These are phyloP conservation scores for Amphimedon queenslandica DNA, from an alignment of 37 sponge, comb jelly and placozoan genomes.

Conservation along the genomic window DNA sequence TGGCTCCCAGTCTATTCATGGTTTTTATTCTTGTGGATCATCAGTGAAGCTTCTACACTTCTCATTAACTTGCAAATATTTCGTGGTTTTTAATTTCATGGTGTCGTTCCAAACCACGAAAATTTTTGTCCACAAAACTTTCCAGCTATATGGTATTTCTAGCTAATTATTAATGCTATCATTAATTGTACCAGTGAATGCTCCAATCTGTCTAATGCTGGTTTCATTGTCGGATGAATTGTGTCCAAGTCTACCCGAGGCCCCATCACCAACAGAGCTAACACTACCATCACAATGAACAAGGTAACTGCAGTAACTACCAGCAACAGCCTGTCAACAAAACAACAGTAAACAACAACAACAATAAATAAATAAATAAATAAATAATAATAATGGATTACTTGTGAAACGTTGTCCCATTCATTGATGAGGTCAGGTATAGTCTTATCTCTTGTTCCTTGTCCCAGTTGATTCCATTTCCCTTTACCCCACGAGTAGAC, in stretches of 20 bases:
- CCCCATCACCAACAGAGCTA: constrained; percentile 78
- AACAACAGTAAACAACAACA: too few species aligned
- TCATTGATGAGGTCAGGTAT: constrained; percentile 24
- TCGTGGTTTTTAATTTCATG: too few species aligned
- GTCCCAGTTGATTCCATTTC: constrained; percentile 53
- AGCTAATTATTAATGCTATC: too few species aligned
- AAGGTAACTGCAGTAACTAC: constrained; percentile 77
- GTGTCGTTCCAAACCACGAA: too few species aligned
- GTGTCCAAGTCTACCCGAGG: constrained; percentile 83
- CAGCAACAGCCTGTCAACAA: constrained; percentile 54
- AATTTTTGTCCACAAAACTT: too few species aligned
- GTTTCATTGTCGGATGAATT: constrained; percentile 58
- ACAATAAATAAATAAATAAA: constrained; percentile 2
- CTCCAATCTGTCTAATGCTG: constrained; percentile 46
- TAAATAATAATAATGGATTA: constrained; percentile 3
- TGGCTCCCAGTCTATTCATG: too few species aligned
- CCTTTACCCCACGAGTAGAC: constrained; percentile 85
- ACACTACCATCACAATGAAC: constrained; percentile 71
- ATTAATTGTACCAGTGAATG: constrained; percentile 57
- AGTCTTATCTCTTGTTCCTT: constrained; percentile 25
- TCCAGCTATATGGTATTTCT: too few species aligned
- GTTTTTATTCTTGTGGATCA: too few species aligned
- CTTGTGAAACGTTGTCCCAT: constrained; percentile 47
- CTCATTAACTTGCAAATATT: too few species aligned
- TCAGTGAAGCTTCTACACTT: too few species aligned